Conservation (phyloP, 2,113 vertebrate genomes). For the Baryphthengus martii region DNA sequence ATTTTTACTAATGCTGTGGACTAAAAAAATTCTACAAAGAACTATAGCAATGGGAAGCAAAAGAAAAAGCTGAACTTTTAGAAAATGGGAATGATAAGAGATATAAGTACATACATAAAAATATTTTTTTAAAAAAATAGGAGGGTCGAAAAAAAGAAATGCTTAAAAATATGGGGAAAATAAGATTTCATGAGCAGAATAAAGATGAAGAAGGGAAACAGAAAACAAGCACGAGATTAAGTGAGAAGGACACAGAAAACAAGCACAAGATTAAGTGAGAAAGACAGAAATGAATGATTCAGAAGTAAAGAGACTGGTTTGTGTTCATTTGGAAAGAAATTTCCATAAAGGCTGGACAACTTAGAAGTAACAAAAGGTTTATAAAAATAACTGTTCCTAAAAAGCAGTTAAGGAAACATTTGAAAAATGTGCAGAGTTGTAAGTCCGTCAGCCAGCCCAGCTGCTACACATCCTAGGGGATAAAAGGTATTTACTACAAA, state of each 20-base stretch:
- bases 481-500: not conserved
- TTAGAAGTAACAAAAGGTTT: not conserved
- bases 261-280: not conserved
- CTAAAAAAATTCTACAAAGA: not conserved
- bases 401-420: conserved; percentile 32
- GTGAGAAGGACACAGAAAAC: not conserved
- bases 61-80: not conserved
- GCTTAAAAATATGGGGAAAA: not conserved
- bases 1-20: not conserved
- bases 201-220: not conserved
- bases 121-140: not conserved
- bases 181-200: not conserved
- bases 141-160: not conserved
- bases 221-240: not conserved
- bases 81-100: not conserved
- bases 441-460: not conserved
- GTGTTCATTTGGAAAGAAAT: not conserved
- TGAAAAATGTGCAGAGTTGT: conserved; percentile 30
- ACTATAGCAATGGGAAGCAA: not conserved
- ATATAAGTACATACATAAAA: not conserved
- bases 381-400: conserved; percentile 31
- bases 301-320: not conserved
- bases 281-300: not conserved
- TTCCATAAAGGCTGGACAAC: not conserved
- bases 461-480: not conserved